phyloP scores from a whole-genome alignment of 2,113 vertebrate species.

The Psophia crepitans region DNA sequence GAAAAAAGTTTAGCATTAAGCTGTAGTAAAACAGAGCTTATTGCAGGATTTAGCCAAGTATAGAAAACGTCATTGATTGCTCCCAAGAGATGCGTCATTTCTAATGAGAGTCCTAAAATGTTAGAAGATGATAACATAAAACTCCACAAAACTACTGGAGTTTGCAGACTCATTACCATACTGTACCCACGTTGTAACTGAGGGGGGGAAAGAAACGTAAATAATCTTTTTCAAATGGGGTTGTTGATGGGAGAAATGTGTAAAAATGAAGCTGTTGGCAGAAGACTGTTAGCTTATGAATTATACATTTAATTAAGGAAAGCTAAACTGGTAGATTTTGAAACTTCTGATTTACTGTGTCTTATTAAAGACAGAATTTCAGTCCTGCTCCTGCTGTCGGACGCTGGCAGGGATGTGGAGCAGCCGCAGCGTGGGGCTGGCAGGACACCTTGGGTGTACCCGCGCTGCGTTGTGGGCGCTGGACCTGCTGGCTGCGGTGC shows the following conservation, averaged over 20 bases:
- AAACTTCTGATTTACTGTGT: conserved; percentile 62
- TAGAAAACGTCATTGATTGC: conserved; percentile 34
- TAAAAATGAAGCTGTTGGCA: conserved; percentile 67
- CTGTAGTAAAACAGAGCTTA: background rate
- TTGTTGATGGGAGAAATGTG: conserved; percentile 52
- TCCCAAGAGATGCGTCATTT: conserved; percentile 43
- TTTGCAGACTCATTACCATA: conserved; percentile 53
- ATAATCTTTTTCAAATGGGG: conserved; percentile 64
- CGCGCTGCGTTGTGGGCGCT: background rate
- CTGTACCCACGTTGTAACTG: background rate
- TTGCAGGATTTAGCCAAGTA: conserved; percentile 22
- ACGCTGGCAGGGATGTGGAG: background rate
- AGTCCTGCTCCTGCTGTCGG: background rate
- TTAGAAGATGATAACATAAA: conserved; percentile 45
- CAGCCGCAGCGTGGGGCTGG: background rate
- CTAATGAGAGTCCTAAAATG: conserved; percentile 60
- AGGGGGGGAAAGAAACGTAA: background rate
- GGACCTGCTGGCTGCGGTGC: background rate
- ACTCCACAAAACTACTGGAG: conserved; percentile 33
- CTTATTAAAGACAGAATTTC: conserved; percentile 40
- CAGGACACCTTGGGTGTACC: background rate
- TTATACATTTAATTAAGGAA: conserved; percentile 80
- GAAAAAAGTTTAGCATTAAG: background rate
- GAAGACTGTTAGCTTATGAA: conserved; percentile 67
- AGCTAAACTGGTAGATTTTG: conserved; percentile 64